Evolutionary conservation across 2,797 vertebrate species (phyloP).

Genomic region (Sebastes hopkinsi): DNA sequence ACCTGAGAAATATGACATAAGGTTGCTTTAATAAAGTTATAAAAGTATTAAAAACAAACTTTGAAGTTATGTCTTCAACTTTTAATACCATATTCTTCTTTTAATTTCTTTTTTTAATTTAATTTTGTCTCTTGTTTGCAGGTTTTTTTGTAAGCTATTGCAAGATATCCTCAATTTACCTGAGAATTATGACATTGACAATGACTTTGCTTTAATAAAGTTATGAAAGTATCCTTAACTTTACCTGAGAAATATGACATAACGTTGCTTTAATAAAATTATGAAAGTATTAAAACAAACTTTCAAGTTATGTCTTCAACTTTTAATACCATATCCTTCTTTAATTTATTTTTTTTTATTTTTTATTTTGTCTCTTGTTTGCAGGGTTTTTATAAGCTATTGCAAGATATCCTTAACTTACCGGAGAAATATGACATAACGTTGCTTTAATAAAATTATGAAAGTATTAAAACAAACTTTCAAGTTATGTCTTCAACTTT

Average conservation of each 20-base stretch:
- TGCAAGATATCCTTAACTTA: too few relatives aligned
- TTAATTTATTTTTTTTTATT: accelerated
- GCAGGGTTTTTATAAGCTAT: not conserved
- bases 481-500: not conserved
- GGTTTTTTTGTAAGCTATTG: not conserved
- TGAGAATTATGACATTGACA: too few relatives aligned
- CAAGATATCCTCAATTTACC: too few relatives aligned
- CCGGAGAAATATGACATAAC: not conserved
- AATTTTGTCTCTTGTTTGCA: not conserved
- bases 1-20: not conserved
- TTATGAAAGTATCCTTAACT: too few relatives aligned
- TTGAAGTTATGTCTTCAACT: not conserved
- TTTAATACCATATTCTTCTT: not conserved
- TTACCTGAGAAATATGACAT: not conserved
- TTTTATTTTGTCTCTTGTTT: not conserved
- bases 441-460: not conserved
- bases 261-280: not conserved
- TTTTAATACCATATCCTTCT: not conserved
- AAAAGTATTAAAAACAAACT: not conserved
- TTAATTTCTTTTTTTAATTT: not conserved
- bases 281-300: not conserved
- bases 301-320: not conserved
- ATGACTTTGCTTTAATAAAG: too few relatives aligned
- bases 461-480: not conserved
- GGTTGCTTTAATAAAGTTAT: not conserved